phyloP scores from a whole-genome alignment of 2,888 invertebrate genomes.

The Nomada ferruginata region DNA sequence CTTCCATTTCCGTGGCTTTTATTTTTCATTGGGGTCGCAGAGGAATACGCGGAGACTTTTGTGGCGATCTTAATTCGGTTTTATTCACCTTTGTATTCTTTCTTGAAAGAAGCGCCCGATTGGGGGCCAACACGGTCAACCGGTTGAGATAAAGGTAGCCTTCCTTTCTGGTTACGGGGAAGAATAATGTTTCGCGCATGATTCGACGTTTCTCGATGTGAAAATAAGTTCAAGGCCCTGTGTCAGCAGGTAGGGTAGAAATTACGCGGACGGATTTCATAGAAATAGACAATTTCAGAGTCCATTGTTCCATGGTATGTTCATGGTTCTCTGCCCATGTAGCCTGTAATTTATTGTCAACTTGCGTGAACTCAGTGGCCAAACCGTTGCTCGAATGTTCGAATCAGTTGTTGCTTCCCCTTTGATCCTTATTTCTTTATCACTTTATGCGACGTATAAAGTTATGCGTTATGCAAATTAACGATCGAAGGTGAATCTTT shows the following conservation, averaged over 20 bases:
- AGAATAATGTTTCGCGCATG: neutral
- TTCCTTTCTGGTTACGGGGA: too few species aligned
- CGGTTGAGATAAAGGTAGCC: too few species aligned
- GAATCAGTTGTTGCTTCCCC: neutral
- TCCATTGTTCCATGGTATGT: conserved; percentile 23
- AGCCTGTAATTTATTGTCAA: conserved; percentile 10
- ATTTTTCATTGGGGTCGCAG: too few species aligned
- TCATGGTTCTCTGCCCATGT: conserved; percentile 4
- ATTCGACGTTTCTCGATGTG: conserved; percentile 17
- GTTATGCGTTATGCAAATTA: too few species aligned
- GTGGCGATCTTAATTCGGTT: too few species aligned
- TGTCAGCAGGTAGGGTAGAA: neutral
- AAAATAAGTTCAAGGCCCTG: conserved; percentile 43
- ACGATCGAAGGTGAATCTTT: too few species aligned
- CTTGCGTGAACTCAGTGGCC: neutral
- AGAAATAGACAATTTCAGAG: conserved; percentile 16
- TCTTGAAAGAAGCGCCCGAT: too few species aligned
- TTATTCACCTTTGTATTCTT: too few species aligned
- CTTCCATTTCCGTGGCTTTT: too few species aligned
- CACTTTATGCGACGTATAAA: neutral
- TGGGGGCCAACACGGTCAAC: too few species aligned
- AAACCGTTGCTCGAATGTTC: neutral
- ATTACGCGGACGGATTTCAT: conserved; percentile 3
- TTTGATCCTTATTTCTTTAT: neutral
- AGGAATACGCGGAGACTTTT: too few species aligned